Evolutionary conservation across 92 coral and sea anemone species (phyloP).

Genomic region (Montipora capitata): DNA sequence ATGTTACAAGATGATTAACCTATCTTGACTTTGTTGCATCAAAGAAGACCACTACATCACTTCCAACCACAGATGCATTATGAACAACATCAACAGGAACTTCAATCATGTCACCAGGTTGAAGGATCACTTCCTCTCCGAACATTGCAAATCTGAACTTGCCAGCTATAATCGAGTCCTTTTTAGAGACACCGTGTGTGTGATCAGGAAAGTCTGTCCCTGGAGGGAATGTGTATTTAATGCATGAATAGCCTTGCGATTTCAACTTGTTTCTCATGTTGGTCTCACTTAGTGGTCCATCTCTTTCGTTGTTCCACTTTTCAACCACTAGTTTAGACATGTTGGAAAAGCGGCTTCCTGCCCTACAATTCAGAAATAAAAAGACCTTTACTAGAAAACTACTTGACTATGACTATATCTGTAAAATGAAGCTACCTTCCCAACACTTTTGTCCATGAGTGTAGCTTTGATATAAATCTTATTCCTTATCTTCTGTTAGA

Average conservation of each 20-base stretch:
- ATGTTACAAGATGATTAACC: not conserved
- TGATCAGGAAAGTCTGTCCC: slow-evolving; percentile 83
- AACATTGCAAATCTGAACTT: slow-evolving; percentile 73
- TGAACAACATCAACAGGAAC: slow-evolving; percentile 73
- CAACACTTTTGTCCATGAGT: no score
- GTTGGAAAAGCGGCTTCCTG: not conserved
- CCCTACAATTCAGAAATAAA: no score
- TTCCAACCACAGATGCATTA: slow-evolving; percentile 79
- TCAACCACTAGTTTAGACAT: slow-evolving; percentile 49
- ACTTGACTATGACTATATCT: no score
- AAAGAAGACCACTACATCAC: slow-evolving; percentile 72
- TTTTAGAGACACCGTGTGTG: slow-evolving; percentile 65
- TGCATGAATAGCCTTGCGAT: slow-evolving; percentile 68
- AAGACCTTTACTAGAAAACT: no score
- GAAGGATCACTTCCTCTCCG: slow-evolving; percentile 65
- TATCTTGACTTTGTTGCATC: slow-evolving; percentile 63
- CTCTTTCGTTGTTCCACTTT: slow-evolving; percentile 47
- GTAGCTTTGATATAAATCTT: no score
- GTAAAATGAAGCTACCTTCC: no score
- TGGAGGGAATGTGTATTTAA: slow-evolving; percentile 64
- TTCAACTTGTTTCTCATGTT: slow-evolving; percentile 67
- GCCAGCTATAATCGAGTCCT: slow-evolving; percentile 77
- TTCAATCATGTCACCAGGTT: slow-evolving; percentile 79
- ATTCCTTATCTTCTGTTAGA: no score
- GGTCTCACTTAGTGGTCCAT: slow-evolving; percentile 70